Evolutionary conservation across 2,113 vertebrate genomes (phyloP).

Genomic region (Saguinus imperator): DNA sequence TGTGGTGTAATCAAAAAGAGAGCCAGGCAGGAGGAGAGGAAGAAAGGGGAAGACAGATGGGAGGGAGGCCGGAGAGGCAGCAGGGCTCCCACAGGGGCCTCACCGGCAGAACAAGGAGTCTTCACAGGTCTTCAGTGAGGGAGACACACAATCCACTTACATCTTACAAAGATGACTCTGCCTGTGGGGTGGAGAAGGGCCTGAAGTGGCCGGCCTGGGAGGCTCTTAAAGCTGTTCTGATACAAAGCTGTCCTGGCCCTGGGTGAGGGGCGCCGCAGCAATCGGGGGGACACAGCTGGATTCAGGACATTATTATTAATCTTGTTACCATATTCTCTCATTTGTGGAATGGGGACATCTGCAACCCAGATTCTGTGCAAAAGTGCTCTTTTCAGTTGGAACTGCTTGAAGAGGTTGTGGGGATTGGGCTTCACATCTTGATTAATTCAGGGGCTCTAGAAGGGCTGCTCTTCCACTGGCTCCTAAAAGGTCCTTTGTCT

Average conservation of each 20-base stretch:
- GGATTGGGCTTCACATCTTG: background rate
- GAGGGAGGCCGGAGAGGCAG: background rate
- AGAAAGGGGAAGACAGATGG: background rate
- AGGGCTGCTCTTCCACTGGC: background rate
- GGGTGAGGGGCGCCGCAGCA: background rate
- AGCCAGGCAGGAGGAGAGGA: background rate
- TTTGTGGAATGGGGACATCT: background rate
- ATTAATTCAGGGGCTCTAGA: background rate
- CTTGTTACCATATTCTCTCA: background rate
- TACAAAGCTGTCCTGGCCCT: fast-evolving
- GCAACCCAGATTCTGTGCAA: background rate
- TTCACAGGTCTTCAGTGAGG: background rate
- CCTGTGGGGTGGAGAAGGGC: background rate
- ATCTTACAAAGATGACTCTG: background rate
- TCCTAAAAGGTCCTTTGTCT: background rate
- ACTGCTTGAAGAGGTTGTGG: fast-evolving
- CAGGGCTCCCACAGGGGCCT: background rate
- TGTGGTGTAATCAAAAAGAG: background rate
- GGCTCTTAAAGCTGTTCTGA: background rate
- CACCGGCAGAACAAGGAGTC: background rate
- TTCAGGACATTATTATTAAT: background rate
- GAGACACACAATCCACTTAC: background rate
- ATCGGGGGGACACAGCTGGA: background rate
- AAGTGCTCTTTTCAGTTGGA: background rate
- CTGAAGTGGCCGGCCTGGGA: background rate